Evolutionary conservation across 2,797 vertebrate species (phyloP), one percentile per base, ranked within the genome.

Genomic region (Rallus crepitans): DNA sequence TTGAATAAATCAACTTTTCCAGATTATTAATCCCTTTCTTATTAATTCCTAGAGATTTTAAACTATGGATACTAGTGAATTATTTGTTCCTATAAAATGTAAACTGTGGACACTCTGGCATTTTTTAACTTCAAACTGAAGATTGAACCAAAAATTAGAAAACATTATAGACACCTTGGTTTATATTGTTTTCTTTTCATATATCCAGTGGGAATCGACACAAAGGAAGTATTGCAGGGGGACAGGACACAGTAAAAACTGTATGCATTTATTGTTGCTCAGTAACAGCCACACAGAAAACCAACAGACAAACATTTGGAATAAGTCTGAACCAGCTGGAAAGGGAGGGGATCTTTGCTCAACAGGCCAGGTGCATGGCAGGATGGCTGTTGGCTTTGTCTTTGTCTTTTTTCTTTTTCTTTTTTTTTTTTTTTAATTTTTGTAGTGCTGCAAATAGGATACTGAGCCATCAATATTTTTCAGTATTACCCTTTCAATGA

Each of bases 221-320:
- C 39, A 87, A 91, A 78, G 71, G 33, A 88, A 87, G 9, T 30
- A 73, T 12, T 18, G 50, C 13, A 27, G 48, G 25, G 5, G 5
- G 27, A 47, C 47, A 47, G 25, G 3, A 79, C 3, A 47, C 35
- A 80, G 28, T 16, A 87, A 80, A 87, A 89, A 25, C 52, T 50
- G 12, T 21, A 68, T 68, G 40, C 17, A 42, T 47, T 85, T 79
- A 71, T 68, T 85, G 53, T 88, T 89, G 59, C 70, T 93, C 82
- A 87, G 66, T 82, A 93, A 94, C 73, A 91, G 30, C 30, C 47
- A 82, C 55, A 83, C 48, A 91, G 59, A 94, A 88, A n/a, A 88
- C n/a, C 30, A 88, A 73, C 1, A 90, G 40, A 88, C 18, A 86
- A 59, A 90, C 88, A 66, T 50, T 77, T 93, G 84, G 79, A 94